Base-by-base conservation (phyloP, 2,113 vertebrate genomes). In the Noturus placidus region DNA sequence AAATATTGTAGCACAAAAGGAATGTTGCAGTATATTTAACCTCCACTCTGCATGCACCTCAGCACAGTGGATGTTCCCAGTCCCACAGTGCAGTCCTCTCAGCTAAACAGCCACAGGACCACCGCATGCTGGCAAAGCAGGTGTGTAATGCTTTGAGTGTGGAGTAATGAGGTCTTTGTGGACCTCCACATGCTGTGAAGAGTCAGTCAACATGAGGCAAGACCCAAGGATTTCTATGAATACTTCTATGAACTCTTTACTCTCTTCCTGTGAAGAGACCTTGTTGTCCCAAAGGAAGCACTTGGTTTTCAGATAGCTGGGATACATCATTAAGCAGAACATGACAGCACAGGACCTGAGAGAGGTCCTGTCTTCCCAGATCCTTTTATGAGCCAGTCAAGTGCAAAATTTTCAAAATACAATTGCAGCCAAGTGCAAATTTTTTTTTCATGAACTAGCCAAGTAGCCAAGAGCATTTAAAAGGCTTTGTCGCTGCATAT, bases 171-270 rank as follows among this genome's bases (percentile, higher is more conserved):
- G 69, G 77, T 81, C 86, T 79, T 81, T 67, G 46, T 65, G 79
- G 82, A 86, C 33, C 80, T 77, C 54, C 84, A 80, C 38, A 63
- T 89, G 63, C 84, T 82, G 82, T 80, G 52, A 78, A 83, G 52
- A 84, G 35, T 79, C 81, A 14, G 42, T 65, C 52, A 87, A 35
- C 86, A 77, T 86, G 87, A 90, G 90, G 89, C 42, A 82, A 57
- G 88, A 87, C 89, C 91, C 91, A 91, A 92, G 90, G 91, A 91
- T 91, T 90, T 90, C 46, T 84, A 74, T 35, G 54, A 83, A 69
- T 63, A 82, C 91, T 50, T 50, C 46, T 50, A 90, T n/a, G 74
- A 89, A 50, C 77, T 46, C 76, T 15, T 77, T 70, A 7, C 46
- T 89, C 67, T 78, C 46, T 85, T 65, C 30, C 70, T 56, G 67